Percentiles rank a stretch among this genome's conserved stretches.
Conservation (phyloP, 2,888 invertebrate genomes). For the Drosophila hamatofila region DNA sequence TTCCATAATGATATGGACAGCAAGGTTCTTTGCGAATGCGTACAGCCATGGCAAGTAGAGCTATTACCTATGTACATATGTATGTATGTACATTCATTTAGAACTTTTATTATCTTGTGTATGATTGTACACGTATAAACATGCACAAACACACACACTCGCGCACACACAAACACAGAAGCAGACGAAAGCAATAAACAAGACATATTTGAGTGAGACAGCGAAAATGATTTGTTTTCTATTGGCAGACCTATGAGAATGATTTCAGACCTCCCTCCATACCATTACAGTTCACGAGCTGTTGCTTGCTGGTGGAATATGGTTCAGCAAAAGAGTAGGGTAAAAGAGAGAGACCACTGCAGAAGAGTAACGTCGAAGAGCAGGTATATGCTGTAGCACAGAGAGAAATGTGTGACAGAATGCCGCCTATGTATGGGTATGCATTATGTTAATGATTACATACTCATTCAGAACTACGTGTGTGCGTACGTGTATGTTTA, state of each 20-base stretch:
- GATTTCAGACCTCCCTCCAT: conserved; percentile 15
- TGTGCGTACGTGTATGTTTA: neutral
- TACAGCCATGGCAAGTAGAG: no score
- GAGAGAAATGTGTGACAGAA: neutral
- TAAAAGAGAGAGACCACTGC: neutral
- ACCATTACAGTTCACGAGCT: conserved; percentile 5
- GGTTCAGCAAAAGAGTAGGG: conserved; percentile 1
- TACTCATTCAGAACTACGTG: neutral
- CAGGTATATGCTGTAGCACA: neutral
- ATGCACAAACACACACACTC: neutral
- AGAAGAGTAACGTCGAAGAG: conserved; percentile 1
- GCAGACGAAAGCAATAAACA: conserved; percentile 7
- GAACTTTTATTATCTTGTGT: conserved; percentile 9
- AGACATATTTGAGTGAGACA: conserved; percentile 44
- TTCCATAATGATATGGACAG: no score
- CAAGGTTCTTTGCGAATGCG: neutral
- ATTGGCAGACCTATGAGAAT: conserved; percentile 45
- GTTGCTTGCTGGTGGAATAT: conserved; percentile 21
- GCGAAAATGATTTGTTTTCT: conserved; percentile 33
- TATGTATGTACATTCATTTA: neutral
- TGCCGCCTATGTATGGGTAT: neutral
- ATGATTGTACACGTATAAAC: neutral
- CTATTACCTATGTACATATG: neutral
- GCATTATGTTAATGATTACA: neutral
- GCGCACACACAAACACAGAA: neutral